phyloP scores from a whole-genome alignment of 2,888 invertebrate genomes.

The Brassicogethes aeneus region DNA sequence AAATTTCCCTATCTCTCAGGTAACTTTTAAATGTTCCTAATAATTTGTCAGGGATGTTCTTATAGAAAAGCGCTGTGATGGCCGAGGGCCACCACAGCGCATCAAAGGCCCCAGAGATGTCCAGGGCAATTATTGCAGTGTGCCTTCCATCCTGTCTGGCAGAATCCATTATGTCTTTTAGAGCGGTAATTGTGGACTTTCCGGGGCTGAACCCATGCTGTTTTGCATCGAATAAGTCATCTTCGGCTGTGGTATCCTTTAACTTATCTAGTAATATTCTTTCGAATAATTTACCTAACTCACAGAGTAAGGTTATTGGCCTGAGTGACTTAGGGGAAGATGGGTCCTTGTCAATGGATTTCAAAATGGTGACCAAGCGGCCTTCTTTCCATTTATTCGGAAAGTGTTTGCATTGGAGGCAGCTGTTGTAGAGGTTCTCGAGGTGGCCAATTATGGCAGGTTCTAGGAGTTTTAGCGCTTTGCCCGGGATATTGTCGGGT shows the following conservation, averaged over 20 bases:
- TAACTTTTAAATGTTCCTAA: too few relatives aligned
- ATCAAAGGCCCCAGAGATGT: too few relatives aligned
- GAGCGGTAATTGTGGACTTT: too few relatives aligned
- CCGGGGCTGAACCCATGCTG: too few relatives aligned
- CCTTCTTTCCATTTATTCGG: background rate
- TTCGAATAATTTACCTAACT: background rate
- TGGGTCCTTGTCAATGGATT: background rate
- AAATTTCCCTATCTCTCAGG: too few relatives aligned
- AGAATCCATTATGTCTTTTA: too few relatives aligned
- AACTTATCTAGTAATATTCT: background rate
- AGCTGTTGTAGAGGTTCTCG: background rate
- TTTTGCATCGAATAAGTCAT: too few relatives aligned
- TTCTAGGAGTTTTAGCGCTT: background rate
- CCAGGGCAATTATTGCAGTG: too few relatives aligned
- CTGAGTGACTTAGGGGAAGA: background rate
- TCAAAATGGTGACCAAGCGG: background rate
- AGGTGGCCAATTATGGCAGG: background rate
- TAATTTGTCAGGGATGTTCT: too few relatives aligned
- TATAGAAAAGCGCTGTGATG: background rate
- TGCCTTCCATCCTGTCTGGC: too few relatives aligned
- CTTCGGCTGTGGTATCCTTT: too few relatives aligned
- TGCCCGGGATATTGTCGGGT: background rate
- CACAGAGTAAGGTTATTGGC: background rate
- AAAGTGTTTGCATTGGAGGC: background rate
- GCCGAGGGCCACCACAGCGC: background rate